Percentiles rank a stretch among this genome's conserved stretches.
phyloP scores from a whole-genome alignment of 2,113 vertebrate genomes.

The Amazona vittata region DNA sequence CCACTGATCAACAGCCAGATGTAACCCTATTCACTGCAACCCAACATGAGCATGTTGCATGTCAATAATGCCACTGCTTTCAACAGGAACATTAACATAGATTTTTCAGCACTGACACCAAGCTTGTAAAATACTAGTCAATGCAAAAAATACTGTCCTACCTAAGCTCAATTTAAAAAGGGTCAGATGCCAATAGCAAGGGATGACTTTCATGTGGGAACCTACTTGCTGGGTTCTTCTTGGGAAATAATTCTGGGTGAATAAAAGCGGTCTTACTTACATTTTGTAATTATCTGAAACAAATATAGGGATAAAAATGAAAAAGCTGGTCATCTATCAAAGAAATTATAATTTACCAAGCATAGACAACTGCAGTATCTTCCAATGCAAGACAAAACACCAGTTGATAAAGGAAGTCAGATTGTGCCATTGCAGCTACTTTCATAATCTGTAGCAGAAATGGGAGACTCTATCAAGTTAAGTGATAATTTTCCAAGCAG shows the following conservation, averaged over 20 bases:
- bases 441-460: not conserved
- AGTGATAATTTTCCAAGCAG: not conserved
- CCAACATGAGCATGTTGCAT: not conserved
- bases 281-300: not conserved
- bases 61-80: not conserved
- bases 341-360: not conserved
- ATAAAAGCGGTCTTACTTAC: not conserved
- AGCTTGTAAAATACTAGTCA: not conserved
- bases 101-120: not conserved
- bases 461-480: not conserved
- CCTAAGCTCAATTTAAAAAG: not conserved
- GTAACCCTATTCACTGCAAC: not conserved
- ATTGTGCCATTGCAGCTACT: not conserved
- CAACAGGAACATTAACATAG: not conserved
- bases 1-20: not conserved
- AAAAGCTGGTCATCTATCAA: not conserved
- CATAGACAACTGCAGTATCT: not conserved
- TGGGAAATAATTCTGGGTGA: not conserved
- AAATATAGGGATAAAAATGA: not conserved
- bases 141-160: not conserved
- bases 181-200: not conserved
- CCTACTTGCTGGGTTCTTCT: not conserved
- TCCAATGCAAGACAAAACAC: not conserved
- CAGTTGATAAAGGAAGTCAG: not conserved
- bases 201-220: not conserved